Conservation (phyloP, 2,888 invertebrate species). For the Griposia aprilina region DNA sequence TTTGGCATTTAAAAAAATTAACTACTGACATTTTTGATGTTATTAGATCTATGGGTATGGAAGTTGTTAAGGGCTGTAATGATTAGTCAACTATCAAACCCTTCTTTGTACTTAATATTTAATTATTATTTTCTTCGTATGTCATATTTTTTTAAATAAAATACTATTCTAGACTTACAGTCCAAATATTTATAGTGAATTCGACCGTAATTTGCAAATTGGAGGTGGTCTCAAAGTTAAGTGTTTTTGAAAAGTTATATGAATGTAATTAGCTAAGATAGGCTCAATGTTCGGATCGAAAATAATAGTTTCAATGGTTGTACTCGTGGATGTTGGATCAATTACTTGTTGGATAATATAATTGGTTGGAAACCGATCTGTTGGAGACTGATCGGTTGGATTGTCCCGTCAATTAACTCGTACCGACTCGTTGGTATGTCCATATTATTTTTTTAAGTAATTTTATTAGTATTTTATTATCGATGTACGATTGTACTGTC, state of each 20-base stretch:
- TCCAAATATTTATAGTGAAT: slow-evolving; percentile 15
- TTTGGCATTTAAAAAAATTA: neutral
- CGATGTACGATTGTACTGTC: slow-evolving; percentile 68
- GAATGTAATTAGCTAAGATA: slow-evolving; percentile 74
- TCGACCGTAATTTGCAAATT: slow-evolving; percentile 11
- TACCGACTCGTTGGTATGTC: slow-evolving; percentile 82
- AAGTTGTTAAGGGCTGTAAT: slow-evolving; percentile 13
- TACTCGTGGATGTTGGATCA: slow-evolving; percentile 74
- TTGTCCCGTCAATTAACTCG: slow-evolving; percentile 87
- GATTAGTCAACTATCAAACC: slow-evolving; percentile 19
- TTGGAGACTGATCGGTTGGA: slow-evolving; percentile 75
- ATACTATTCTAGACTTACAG: slow-evolving; percentile 14
- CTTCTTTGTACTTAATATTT: slow-evolving; percentile 46
- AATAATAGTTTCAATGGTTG: slow-evolving; percentile 76
- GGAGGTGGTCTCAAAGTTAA: slow-evolving; percentile 71
- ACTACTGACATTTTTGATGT: slow-evolving; percentile 33
- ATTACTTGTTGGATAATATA: slow-evolving; percentile 73
- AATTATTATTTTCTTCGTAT: slow-evolving; percentile 3
- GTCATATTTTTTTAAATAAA: slow-evolving; percentile 18
- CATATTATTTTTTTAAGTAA: slow-evolving; percentile 86
- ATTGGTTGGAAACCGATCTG: slow-evolving; percentile 71
- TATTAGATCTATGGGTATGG: slow-evolving; percentile 11
- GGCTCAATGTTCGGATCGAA: slow-evolving; percentile 79
- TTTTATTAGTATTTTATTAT: slow-evolving; percentile 80
- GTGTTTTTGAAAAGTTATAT: slow-evolving; percentile 77